Percentiles rank a stretch among this genome's conserved stretches.
phyloP scores from a whole-genome alignment of 1,140 invertebrate genomes.

The Copidosoma floridanum region DNA sequence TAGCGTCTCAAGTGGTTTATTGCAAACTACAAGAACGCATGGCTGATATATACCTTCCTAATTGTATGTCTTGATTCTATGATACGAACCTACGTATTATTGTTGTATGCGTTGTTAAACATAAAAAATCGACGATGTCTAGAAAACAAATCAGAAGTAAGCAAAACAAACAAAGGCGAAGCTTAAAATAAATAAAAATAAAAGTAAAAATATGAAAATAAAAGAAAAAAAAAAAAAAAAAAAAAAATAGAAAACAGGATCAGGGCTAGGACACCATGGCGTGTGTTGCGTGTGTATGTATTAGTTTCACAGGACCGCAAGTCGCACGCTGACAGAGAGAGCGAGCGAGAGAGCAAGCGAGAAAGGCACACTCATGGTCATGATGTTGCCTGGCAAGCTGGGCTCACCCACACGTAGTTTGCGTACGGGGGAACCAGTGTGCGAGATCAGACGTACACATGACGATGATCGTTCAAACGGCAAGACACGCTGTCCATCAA shows the following conservation, averaged over 20 bases:
- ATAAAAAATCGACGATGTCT: slow-evolving; percentile 14
- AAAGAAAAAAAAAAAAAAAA: slow-evolving; percentile 27
- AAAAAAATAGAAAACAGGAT: slow-evolving; percentile 6
- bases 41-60: slow-evolving; percentile 1
- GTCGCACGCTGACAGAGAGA: slow-evolving; percentile 27
- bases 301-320: slow-evolving; percentile 57
- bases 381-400: slow-evolving; percentile 43
- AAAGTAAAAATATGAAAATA: slow-evolving; percentile 22
- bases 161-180: not conserved
- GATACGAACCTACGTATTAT: too few species aligned
- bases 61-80: not conserved
- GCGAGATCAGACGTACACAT: slow-evolving; percentile 26
- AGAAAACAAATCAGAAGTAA: too few species aligned
- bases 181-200: slow-evolving; percentile 9
- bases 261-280: slow-evolving; percentile 47
- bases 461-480: slow-evolving; percentile 7
- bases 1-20: slow-evolving; percentile 14
- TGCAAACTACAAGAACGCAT: slow-evolving; percentile 19
- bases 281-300: slow-evolving; percentile 58
- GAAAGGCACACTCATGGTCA: too few species aligned
- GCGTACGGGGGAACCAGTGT: slow-evolving; percentile 39
- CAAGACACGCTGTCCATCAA: not conserved
- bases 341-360: slow-evolving; percentile 33
- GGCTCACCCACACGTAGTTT: slow-evolving; percentile 37
- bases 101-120: slow-evolving; percentile 7